These are phyloP conservation scores for Sicus ferrugineus DNA, from an alignment of 2,888 invertebrate genomes.

Conservation along the genomic window DNA sequence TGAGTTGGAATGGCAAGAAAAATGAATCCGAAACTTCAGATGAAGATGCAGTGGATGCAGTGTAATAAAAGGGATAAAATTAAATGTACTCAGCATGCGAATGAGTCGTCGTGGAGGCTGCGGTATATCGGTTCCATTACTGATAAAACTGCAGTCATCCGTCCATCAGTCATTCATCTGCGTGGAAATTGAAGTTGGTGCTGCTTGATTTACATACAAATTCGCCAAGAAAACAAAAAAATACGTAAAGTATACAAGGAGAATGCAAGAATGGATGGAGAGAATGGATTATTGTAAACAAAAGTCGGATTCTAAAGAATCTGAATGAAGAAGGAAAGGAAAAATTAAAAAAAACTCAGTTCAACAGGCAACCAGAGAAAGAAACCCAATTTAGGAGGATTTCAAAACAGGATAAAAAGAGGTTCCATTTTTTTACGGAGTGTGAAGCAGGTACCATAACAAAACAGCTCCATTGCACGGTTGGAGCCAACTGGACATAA, in stretches of 20 bases:
- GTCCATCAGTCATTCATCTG: slow-evolving; percentile 10
- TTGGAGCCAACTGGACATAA: neutral
- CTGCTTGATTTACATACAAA: neutral
- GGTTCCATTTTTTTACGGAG: neutral
- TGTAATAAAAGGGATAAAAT: slow-evolving; percentile 11
- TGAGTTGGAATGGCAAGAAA: neutral
- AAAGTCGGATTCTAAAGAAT: neutral
- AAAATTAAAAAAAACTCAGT: too few species aligned
- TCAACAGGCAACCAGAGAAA: too few species aligned
- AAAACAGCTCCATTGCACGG: too few species aligned
- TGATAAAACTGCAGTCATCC: neutral
- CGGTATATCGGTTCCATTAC: neutral
- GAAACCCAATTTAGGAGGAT: too few species aligned
- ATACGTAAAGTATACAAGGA: neutral
- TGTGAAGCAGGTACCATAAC: neutral
- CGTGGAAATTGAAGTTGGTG: neutral
- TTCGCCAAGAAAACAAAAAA: neutral
- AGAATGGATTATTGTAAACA: neutral
- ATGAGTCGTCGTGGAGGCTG: neutral
- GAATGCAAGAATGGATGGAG: neutral
- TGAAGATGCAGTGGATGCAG: neutral
- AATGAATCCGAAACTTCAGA: neutral
- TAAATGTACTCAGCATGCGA: slow-evolving; percentile 7
- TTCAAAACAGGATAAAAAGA: neutral
- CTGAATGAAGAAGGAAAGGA: too few species aligned